Base-by-base conservation (phyloP, 1,140 invertebrate genomes). In the Camponotus vicinus region DNA sequence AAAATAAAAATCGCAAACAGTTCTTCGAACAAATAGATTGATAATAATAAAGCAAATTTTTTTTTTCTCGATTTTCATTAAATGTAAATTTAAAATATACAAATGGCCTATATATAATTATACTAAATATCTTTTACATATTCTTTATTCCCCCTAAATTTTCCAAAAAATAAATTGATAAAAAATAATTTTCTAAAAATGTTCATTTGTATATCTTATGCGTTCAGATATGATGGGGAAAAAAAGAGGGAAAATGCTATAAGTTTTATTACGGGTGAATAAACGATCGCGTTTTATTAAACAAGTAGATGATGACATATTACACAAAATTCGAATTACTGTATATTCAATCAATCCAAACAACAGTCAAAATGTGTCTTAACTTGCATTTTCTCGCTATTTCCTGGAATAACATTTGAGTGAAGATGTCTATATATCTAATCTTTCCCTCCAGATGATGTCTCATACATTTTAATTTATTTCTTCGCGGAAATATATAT, bases 381-480 rank as follows among this genome's bases (percentile, higher is more conserved):
- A n/a, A 45, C 49, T 34, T 77, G 27, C 18, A 61, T 75, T 80
- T 73, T 89, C 67, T 73, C 40, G 40, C 52, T 49, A 86, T 59
- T 67, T 79, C 34, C 15, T 45, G 15, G 11, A 63, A 75, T 87
- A 63, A 34, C 82, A 69, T 32, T 66, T 34, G 42, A 76, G 27
- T 18, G 21, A 34, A 83, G 55, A 55, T 40, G 57, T 21, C 49
- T 69, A 77, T 32, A 61, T 89, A 66, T 15, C 34, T 15, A 55
- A 75, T 63, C 37, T 52, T 18, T 78, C 70, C 59, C 42, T 57
- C 52, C 37, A 21, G 55, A 34, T 42, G 45, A 37, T 82, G 69
- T 82, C 88, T 90, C 89, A 90, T 90, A 82, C 88, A 90, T 90
- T 90, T 90, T 90, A 90, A 90, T 90, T 84, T 71, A 27, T 27